Evolutionary conservation across 2,797 vertebrate species (phyloP), one percentile per base, ranked within the genome.

Genomic region (Typhlichthys subterraneus): DNA sequence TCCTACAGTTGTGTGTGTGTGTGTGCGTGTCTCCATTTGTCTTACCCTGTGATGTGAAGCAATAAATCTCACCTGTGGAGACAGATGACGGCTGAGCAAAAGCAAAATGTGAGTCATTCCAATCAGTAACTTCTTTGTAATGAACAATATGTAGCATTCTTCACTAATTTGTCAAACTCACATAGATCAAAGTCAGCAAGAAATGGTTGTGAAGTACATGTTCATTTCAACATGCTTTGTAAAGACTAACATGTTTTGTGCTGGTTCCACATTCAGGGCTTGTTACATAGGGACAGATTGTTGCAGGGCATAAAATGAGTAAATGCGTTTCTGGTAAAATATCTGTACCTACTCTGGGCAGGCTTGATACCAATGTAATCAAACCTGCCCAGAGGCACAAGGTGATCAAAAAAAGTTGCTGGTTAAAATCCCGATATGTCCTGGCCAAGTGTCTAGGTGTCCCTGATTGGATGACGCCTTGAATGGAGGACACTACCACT

Each of bases 1-100:
- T 53, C 73, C 76, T 65, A 67, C 53, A 17, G 73, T 67, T 15
- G 63, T 69, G 38, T 50, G 59, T 63, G 69, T 2, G 49, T 11
- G 55, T 67, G 72, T 76, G n/a, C n/a, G 73, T 31, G 68, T 12
- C 9, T 71, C 72, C 67, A 76, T 80, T 78, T 75, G 69, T 87
- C 79, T 79, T 49, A 63, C 63, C 57, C 54, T 65, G n/a, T 0
- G 49, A 75, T 65, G n/a, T 0, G 49, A 75, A 56, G 73, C 60
- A 14, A 80, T 78, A 67, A 66, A 81, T 80, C 70, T 80, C 57
- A 69, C 61, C 70, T 80, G 72, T 12, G 12, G 69, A 58, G 63
- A 72, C 51, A 72, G 63, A 72, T 23, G 63, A 69, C 72, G 73
- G 60, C 59, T 55, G 67, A 69, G n/a, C 29, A 61, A 49, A 19